Conservation (phyloP, 1,140 invertebrate genomes). For the Trypoxylus dichotomus region DNA sequence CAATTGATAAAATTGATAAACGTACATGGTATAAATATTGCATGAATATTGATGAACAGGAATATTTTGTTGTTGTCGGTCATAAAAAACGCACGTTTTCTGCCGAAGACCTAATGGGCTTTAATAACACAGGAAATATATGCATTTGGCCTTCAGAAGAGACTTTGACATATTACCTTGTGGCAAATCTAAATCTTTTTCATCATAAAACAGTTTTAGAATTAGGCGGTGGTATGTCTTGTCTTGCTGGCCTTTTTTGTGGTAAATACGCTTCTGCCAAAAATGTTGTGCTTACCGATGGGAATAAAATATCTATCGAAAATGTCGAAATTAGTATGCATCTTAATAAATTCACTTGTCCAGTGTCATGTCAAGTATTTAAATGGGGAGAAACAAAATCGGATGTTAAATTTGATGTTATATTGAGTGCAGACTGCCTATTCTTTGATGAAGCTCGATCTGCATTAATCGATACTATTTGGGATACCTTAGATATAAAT, state of each 20-base stretch:
- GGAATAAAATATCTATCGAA: conserved; percentile 75
- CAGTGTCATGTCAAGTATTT: conserved; percentile 52
- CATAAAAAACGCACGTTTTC: conserved; percentile 65
- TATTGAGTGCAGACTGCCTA: conserved; percentile 78
- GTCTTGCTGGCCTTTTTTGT: conserved; percentile 74
- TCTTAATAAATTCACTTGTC: conserved; percentile 60
- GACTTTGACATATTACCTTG: conserved; percentile 74
- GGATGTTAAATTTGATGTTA: conserved; percentile 63
- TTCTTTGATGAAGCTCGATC: conserved; percentile 80
- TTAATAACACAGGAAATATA: conserved; percentile 90
- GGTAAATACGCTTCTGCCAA: conserved; percentile 67
- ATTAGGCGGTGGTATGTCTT: conserved; percentile 85
- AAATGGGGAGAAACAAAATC: conserved; percentile 55
- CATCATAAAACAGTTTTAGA: conserved; percentile 71
- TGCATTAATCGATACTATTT: conserved; percentile 72
- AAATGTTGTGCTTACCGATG: conserved; percentile 72
- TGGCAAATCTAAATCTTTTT: conserved; percentile 69
- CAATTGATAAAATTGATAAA: conserved; percentile 43
- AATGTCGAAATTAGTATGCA: conserved; percentile 70
- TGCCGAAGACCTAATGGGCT: conserved; percentile 74
- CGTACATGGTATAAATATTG: conserved; percentile 61
- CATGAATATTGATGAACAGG: conserved; percentile 52
- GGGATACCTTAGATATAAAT: conserved; percentile 64
- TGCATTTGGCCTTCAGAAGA: conserved; percentile 91
- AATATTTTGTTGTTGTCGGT: conserved; percentile 60